Evolutionary conservation across 2,113 vertebrate species (phyloP), one percentile per base, ranked within the genome.

Genomic region (Tragelaphus strepsiceros): DNA sequence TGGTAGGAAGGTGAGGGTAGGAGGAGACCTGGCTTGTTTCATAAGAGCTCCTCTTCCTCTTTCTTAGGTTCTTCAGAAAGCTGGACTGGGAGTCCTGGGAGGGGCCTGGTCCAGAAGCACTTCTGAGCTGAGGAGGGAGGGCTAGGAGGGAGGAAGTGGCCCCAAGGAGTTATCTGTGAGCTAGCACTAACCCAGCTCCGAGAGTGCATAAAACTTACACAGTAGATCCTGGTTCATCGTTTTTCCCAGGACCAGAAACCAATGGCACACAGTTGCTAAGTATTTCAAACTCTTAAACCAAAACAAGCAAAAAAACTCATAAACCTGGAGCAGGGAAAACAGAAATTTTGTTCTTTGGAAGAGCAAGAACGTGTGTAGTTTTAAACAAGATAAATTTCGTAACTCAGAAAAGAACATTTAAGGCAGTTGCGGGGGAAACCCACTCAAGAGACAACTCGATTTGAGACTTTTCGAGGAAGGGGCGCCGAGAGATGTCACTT

Each of bases 401-500:
- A 11, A 46, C 1, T 10, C 43, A 62, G 24, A 49, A 46, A 87
- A 90, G 87, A 80, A 88, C 82, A 32, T 11, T 14, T 6, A 62
- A 91, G 35, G 19, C 9, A 17, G 19, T 39, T 71, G 10, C 19
- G 9, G 39, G 39, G 30, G 54, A 43, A 21, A 2, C 12, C n/a
- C 53, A 43, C 30, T 28, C 14, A 9, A 86, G 16, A 3, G 54
- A 35, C 19, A 35, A 58, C 4, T 7, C 53, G 17, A 3, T 61
- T 78, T 6, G 46, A 35, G 62, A 46, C 13, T 64, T n/a, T 0
- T 35, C 46, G 6, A 39, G 6, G 39, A 0, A 84, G 39, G 4
- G 71, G 0, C 2, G 2, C 5, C 17, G 0, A 15, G 22, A 53
- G 51, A 17, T 22, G 67, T 22, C 51, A 9, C 24, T 1, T 0